Conservation (phyloP, 2,888 invertebrate genomes). For the Papilio protenor region DNA sequence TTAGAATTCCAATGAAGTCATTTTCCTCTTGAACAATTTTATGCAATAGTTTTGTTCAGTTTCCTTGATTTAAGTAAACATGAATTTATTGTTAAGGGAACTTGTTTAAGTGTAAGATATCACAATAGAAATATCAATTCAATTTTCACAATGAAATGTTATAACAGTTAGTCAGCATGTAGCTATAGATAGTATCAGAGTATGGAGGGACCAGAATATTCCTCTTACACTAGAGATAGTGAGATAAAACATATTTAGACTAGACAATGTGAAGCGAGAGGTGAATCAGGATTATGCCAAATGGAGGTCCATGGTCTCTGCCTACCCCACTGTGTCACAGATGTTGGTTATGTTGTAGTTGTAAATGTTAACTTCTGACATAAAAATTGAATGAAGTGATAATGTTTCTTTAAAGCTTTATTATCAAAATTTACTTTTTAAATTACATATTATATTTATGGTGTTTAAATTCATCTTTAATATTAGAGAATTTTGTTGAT, state of each 20-base stretch:
- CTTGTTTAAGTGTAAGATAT: not conserved
- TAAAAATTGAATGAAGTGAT: not conserved
- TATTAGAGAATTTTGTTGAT: too few relatives aligned
- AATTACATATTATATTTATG: too few relatives aligned
- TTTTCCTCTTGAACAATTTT: constrained; percentile 11
- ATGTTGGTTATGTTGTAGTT: too few relatives aligned
- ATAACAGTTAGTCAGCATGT: constrained; percentile 4
- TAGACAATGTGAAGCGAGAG: too few relatives aligned
- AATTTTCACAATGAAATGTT: constrained; percentile 2
- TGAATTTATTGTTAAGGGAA: not conserved
- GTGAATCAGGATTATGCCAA: too few relatives aligned
- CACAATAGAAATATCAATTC: constrained; percentile 9
- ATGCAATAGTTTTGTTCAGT: constrained; percentile 7
- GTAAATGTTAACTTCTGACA: too few relatives aligned
- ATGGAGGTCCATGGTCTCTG: too few relatives aligned
- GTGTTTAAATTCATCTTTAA: too few relatives aligned
- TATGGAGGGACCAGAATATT: not conserved
- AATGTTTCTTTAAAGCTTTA: not conserved
- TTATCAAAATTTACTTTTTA: too few relatives aligned
- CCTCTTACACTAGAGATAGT: not conserved
- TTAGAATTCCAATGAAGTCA: constrained; percentile 14
- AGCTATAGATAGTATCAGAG: not conserved
- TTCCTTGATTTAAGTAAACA: constrained; percentile 16
- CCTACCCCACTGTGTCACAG: too few relatives aligned
- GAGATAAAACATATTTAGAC: too few relatives aligned